These are phyloP conservation scores for Anoura caudifer DNA, from an alignment of 2,113 vertebrate genomes.

Conservation along the genomic window DNA sequence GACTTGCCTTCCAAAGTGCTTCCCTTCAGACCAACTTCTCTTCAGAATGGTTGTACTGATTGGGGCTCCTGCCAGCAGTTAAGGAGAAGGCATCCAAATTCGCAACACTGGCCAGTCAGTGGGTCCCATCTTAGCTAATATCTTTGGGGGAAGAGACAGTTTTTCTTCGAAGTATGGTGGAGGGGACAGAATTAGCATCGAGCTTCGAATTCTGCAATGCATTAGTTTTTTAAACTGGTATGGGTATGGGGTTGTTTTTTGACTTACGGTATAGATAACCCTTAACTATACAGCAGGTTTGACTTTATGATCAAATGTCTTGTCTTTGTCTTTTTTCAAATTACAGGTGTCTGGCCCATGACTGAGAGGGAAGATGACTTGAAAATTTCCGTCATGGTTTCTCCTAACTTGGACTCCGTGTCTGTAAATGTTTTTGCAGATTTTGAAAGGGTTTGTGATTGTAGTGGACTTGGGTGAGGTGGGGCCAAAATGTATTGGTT, in stretches of 20 bases:
- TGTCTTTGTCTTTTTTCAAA: conserved; percentile 8
- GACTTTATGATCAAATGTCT: neutral
- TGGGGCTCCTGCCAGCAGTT: neutral
- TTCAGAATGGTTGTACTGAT: neutral
- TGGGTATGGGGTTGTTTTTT: neutral
- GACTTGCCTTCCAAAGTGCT: neutral
- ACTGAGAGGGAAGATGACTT: conserved; percentile 84
- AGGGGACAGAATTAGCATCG: neutral
- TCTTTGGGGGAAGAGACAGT: neutral
- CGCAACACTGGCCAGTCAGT: neutral
- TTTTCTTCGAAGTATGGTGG: neutral
- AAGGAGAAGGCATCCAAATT: neutral
- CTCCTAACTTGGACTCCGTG: conserved; percentile 84
- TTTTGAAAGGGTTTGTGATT: neutral
- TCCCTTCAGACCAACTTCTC: neutral
- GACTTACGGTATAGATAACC: neutral
- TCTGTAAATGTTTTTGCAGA: conserved; percentile 82
- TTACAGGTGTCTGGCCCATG: conserved; percentile 88
- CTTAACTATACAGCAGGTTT: neutral
- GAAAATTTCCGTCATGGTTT: conserved; percentile 82
- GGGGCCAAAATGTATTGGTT: neutral
- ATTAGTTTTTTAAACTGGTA: neutral
- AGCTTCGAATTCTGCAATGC: neutral
- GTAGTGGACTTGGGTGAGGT: neutral
- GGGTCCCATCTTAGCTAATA: neutral